These are phyloP conservation scores for Allolobophora icterica DNA, from an alignment of 2,888 invertebrate species.

Conservation along the genomic window DNA sequence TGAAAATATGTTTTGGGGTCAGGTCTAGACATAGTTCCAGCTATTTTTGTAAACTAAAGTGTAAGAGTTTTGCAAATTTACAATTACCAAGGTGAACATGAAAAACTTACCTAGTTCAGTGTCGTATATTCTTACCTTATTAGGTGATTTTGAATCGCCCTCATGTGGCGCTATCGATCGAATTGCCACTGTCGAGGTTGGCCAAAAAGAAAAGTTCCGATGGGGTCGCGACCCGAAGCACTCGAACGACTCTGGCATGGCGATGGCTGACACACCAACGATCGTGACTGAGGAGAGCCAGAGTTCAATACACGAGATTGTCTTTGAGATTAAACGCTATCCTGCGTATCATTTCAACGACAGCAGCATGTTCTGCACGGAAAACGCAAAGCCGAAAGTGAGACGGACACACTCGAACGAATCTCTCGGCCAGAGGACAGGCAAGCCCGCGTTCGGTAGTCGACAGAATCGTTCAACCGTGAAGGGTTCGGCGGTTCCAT, in stretches of 20 bases:
- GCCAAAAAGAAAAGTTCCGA: background rate
- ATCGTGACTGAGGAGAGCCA: background rate
- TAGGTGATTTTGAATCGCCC: conserved; percentile 17
- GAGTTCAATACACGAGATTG: background rate
- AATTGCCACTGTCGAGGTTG: background rate
- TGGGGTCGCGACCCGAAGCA: background rate
- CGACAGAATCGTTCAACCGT: background rate
- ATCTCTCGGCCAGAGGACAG: background rate
- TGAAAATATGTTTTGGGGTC: too few relatives aligned
- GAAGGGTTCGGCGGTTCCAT: background rate
- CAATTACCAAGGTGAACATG: background rate
- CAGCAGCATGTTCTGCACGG: conserved; percentile 24
- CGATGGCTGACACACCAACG: background rate
- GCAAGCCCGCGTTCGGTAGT: background rate
- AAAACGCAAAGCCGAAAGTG: conserved; percentile 29
- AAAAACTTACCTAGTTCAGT: background rate
- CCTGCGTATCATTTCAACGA: conserved; percentile 18
- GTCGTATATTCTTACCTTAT: background rate
- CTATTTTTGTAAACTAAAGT: too few relatives aligned
- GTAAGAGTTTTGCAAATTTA: too few relatives aligned
- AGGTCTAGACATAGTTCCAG: too few relatives aligned
- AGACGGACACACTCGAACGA: conserved; percentile 29
- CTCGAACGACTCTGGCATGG: conserved; percentile 20
- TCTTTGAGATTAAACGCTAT: conserved; percentile 29
- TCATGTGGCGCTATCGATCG: background rate